Evolutionary conservation across 2,113 vertebrate species (phyloP).

Genomic region (Micronycteris hirsuta): DNA sequence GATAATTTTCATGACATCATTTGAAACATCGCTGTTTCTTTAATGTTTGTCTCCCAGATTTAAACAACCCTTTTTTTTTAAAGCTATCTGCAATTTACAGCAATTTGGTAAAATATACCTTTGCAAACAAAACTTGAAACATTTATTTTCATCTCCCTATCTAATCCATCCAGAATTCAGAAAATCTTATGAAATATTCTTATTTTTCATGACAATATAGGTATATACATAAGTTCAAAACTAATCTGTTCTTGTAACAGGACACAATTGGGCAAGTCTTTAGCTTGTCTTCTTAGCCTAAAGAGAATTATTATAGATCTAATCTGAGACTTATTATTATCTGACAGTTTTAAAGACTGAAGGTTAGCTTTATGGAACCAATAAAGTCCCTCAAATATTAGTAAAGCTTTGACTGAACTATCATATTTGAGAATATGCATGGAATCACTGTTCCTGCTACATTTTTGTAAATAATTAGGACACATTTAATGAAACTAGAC

Average conservation of each 20-base stretch:
- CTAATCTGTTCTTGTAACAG: background rate
- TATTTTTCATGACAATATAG: background rate
- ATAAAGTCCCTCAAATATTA: background rate
- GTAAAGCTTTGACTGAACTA: background rate
- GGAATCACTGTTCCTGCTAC: background rate
- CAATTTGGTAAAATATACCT: background rate
- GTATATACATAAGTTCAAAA: background rate
- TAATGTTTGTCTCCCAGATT: background rate
- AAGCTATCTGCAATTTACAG: background rate
- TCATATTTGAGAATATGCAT: background rate
- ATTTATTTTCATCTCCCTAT: background rate
- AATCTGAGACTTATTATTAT: background rate
- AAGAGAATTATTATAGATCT: background rate
- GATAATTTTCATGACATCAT: background rate
- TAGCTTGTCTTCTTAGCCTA: background rate
- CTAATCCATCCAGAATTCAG: background rate
- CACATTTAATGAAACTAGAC: background rate
- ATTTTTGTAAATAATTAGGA: background rate
- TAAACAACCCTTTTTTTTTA: background rate
- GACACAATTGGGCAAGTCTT: background rate
- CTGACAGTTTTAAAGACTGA: background rate
- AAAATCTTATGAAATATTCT: background rate
- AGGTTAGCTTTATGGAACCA: background rate
- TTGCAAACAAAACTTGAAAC: background rate
- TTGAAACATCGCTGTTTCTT: background rate